Conservation (phyloP, 2,113 vertebrate species). For the Nematolebias whitei region DNA sequence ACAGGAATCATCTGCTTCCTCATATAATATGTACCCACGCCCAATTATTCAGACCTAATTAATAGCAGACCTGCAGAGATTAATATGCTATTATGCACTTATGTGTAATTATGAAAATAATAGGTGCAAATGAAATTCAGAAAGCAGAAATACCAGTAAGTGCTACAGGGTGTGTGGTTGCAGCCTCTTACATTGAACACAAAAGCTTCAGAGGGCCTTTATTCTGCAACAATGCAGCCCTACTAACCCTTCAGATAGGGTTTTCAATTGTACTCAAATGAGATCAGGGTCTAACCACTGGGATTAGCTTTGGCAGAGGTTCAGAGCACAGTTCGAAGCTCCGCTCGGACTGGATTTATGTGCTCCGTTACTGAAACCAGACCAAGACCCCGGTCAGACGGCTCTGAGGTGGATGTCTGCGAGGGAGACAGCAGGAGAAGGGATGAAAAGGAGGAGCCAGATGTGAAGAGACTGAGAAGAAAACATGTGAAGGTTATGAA, state of each 20-base stretch:
- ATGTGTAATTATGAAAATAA: no score
- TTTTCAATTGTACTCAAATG: constrained; percentile 17
- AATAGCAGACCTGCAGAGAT: no score
- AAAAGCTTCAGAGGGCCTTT: constrained; percentile 22
- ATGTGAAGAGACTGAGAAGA: no score
- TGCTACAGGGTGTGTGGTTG: constrained; percentile 7
- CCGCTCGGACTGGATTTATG: constrained; percentile 10
- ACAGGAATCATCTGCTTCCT: no score
- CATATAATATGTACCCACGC: no score
- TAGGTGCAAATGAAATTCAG: no score
- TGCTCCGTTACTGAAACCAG: constrained; percentile 26
- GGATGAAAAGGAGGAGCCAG: no score
- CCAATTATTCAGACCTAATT: no score
- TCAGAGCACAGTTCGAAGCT: constrained; percentile 27
- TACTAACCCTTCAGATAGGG: constrained; percentile 32
- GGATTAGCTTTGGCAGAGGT: constrained; percentile 3
- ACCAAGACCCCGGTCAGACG: constrained; percentile 13
- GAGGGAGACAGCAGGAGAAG: no score
- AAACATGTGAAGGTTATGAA: no score
- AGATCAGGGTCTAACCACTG: constrained; percentile 26
- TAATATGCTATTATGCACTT: no score
- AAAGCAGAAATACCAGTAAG: not conserved
- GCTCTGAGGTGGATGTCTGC: constrained; percentile 12
- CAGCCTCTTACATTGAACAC: constrained; percentile 11
- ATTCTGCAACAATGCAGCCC: constrained; percentile 27